Conservation (phyloP, 2,113 vertebrate genomes). For the Crotalus helleri region DNA sequence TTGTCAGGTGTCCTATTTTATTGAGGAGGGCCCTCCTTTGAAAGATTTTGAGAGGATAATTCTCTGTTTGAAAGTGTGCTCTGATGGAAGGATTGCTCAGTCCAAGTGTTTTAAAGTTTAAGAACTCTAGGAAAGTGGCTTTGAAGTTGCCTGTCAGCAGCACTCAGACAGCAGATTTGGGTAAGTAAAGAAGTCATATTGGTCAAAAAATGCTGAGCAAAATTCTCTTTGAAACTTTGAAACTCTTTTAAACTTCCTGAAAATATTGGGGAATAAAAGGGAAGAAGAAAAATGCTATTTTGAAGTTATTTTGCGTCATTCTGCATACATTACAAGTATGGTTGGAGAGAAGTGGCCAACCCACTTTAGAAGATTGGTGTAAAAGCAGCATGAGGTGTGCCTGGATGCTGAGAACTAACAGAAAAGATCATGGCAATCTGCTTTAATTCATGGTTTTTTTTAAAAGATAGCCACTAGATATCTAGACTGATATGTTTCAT, state of each 20-base stretch:
- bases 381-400: too few species aligned
- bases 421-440: too few species aligned
- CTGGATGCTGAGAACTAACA: too few species aligned
- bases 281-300: not conserved
- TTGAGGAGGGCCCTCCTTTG: not conserved
- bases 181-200: not conserved
- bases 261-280: not conserved
- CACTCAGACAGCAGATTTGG: not conserved
- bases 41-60: not conserved
- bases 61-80: not conserved
- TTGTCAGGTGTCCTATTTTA: not conserved
- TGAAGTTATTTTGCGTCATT: not conserved
- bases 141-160: not conserved
- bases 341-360: not conserved
- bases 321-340: not conserved
- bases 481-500: not conserved
- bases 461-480: not conserved
- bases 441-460: too few species aligned
- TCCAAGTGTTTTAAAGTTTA: not conserved
- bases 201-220: not conserved
- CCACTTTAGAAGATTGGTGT: too few species aligned
- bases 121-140: not conserved
- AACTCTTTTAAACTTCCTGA: not conserved
- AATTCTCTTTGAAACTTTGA: not conserved
- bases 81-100: not conserved